Base-by-base conservation (phyloP, 2,888 invertebrate genomes). In the Drosophila nr. medialis region DNA sequence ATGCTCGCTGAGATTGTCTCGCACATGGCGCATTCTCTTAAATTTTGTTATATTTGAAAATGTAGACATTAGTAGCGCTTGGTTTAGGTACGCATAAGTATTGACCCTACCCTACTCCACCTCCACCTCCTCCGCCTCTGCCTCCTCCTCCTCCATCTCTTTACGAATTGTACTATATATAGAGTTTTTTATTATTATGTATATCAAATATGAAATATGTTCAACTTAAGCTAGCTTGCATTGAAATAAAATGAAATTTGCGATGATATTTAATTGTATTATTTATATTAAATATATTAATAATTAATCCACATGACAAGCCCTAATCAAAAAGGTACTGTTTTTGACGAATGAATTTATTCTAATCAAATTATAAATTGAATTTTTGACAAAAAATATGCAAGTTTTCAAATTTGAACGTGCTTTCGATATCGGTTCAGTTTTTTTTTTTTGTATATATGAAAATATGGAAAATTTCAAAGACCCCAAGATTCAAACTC, bases 171-270 rank as follows among this genome's bases (percentile, higher is more conserved):
- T 75, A 75, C 61, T 63, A 64, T 75, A 72, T 54, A 60, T 75
- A 77, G 65, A 72, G 65, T 77, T 77, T 54, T 56, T 62, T 72
- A 72, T 64, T 51, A 42, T 71, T 54, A 42, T 65, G 42, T 36
- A 40, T 55, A 65, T 62, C 51, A 42, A 56, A 53, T 61, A 69
- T 59, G 60, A 66, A 60, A 73, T 38, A 54, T 76, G 64, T 78
- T 78, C 53, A 61, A 64, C 6, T 64, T 77, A 77, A 77, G 80
- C 55, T 80, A 77, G 80, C 61, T 66, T 75, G 77, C 77, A 80
- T 77, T 80, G 76, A 80, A 80, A 77, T 80, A 77, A 77, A 77
- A 58, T 62, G 38, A 55, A 80, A 61, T 72, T 76, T 51, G 55
- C 59, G 70, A 61, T 38, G 73, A 73, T 48, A 13, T 24, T n/a